A percentile compares a stretch with the other conserved stretches of the same genome.
These are phyloP conservation scores for Pycnonotus jocosus DNA, from an alignment of 2,113 vertebrate species.

Conservation along the genomic window DNA sequence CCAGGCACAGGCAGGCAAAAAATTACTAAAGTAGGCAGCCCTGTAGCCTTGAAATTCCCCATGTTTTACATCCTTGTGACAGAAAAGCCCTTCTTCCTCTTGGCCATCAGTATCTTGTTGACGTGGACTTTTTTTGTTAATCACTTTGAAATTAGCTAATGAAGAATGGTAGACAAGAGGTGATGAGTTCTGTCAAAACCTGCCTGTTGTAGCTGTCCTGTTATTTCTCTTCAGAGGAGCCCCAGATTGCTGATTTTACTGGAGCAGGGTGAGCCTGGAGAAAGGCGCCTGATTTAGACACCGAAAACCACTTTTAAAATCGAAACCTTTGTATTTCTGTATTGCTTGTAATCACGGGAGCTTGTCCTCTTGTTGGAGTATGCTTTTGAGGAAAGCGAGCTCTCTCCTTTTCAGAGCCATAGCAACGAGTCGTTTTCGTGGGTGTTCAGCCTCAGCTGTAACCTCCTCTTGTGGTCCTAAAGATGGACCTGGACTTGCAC, in stretches of 20 bases:
- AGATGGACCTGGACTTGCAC: background rate
- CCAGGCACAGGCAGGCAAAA: background rate
- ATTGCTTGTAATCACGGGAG: background rate
- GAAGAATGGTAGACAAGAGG: background rate
- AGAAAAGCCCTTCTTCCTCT: background rate
- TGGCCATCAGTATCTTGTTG: background rate
- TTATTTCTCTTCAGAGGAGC: background rate
- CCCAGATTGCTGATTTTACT: background rate
- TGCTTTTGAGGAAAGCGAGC: background rate
- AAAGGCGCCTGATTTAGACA: background rate
- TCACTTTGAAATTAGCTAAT: background rate
- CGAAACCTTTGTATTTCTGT: background rate
- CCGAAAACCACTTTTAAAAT: background rate
- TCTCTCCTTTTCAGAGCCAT: background rate
- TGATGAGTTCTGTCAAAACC: background rate
- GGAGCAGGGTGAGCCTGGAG: background rate
- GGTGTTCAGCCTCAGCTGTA: background rate
- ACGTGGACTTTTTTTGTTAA: background rate
- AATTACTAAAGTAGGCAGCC: background rate
- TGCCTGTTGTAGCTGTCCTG: background rate
- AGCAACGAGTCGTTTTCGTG: background rate
- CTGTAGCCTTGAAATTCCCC: background rate
- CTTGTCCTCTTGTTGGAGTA: background rate
- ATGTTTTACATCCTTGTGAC: background rate
- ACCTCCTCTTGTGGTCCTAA: background rate